Base-by-base conservation (phyloP, 37 sponge, comb jelly and placozoan species). In the Aplysina aerophoba region DNA sequence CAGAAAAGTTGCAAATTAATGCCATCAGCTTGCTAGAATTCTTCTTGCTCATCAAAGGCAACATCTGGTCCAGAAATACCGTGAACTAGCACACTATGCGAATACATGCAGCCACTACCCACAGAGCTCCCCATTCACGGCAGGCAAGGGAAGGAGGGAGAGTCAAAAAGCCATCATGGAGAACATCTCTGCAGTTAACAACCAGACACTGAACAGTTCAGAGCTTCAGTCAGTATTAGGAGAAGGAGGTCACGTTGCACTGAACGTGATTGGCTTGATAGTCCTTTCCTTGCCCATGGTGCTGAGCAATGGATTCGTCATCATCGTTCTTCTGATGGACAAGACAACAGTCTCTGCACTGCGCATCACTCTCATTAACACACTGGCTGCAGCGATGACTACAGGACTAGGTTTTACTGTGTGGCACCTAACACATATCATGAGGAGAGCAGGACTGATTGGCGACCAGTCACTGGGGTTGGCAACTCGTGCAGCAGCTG, bases 121-220 rank as follows among this genome's bases (percentile, higher is more conserved):
- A n/a, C n/a, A 44, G 50, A 11, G 50, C 50, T 8, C 3, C 50
- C 50, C 50, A 44, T 44, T 44, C 50, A 44, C 50, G 8, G 50
- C 8, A 8, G 6, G 8, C 50, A 11, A 44, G 6, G 3, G 50
- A 8, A 44, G 8, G 50, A 44, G 8, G 50, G 8, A 44, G 50
- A 44, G 8, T 3, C 3, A 44, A 3, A 44, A 3, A 3, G 50
- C 50, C 3, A 8, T 11, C 6, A 69, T 69, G 71, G 71, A 69
- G 33, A 17, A 31, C 34, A n/a, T 35, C 34, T 17, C 34, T 30
- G 4, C 6, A 16, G 13, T 31, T 4, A 4, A 0, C 33, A 69
- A 69, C 71, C 34, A n/a, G 17, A 69, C 71, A 17, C 71, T 34
- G 35, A 69, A 69, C 71, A 69, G 34, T 27, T 30, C 34, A 69